phyloP scores from a whole-genome alignment of 1,140 invertebrate genomes.

The Alviniconcha marisindica region DNA sequence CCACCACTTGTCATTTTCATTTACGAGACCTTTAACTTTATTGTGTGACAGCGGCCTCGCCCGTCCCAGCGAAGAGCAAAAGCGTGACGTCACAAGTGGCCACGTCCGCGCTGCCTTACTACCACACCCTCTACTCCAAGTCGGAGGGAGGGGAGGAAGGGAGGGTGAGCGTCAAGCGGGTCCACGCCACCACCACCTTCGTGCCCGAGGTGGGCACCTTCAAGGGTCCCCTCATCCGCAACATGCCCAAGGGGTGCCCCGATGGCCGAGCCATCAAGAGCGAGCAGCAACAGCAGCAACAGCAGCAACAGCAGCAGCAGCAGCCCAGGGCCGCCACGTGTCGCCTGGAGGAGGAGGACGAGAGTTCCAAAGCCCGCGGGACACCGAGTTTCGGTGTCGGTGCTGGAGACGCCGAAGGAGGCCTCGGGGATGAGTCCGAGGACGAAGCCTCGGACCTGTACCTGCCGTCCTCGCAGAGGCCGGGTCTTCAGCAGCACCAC shows the following conservation, averaged over 20 bases:
- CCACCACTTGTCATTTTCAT: no score
- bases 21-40: no score
- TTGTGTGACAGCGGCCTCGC: background rate
- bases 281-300: conserved; percentile 2
- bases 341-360: conserved; percentile 15
- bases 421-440: background rate
- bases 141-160: conserved; percentile 39
- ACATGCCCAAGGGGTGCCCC: conserved; percentile 40
- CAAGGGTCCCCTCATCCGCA: conserved; percentile 47
- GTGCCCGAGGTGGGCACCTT: conserved; percentile 60
- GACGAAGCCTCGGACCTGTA: conserved; percentile 19
- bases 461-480: background rate
- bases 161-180: conserved; percentile 48
- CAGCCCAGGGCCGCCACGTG: conserved; percentile 23
- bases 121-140: conserved; percentile 62
- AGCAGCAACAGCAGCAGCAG: no score
- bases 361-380: background rate
- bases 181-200: conserved; percentile 60
- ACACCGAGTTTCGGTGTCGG: background rate
- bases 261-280: conserved; percentile 25
- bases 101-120: conserved; percentile 56
- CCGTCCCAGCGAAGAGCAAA: conserved; percentile 19
- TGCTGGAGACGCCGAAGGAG: background rate
- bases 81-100: conserved; percentile 22
- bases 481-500: no score